Evolutionary conservation across 1,140 invertebrate genomes (phyloP).

Genomic region (Dinoponera quadriceps): DNA sequence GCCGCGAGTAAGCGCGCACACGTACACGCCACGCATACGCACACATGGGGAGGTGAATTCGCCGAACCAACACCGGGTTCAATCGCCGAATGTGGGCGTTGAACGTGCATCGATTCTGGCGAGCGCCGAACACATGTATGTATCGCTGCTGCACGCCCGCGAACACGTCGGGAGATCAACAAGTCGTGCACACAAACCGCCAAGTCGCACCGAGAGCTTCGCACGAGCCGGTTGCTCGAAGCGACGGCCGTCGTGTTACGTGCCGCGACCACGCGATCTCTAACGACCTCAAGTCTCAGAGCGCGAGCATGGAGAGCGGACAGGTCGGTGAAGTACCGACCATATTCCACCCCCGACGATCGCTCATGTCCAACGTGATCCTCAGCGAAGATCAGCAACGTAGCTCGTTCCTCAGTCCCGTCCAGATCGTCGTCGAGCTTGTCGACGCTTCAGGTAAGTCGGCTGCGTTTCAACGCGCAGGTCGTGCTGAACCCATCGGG

Average conservation of each 20-base stretch:
- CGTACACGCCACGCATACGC: no score
- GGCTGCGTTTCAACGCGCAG: neutral
- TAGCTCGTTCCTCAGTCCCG: constrained; percentile 73
- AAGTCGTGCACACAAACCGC: constrained; percentile 29
- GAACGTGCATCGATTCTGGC: constrained; percentile 2
- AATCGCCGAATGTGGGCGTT: constrained; percentile 5
- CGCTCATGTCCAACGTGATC: constrained; percentile 84
- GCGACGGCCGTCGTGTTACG: neutral
- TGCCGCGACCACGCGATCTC: constrained; percentile 26
- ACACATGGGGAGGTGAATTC: neutral
- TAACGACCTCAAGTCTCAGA: constrained; percentile 65
- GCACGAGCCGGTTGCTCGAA: constrained; percentile 19
- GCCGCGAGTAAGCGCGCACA: no score
- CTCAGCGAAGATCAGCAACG: constrained; percentile 80
- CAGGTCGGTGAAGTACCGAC: constrained; percentile 85
- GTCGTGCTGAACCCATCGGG: neutral
- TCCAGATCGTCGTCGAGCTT: constrained; percentile 73
- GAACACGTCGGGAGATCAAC: constrained; percentile 23
- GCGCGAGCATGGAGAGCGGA: constrained; percentile 81
- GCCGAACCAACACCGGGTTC: neutral
- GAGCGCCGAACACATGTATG: neutral
- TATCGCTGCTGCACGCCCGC: neutral
- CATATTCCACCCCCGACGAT: constrained; percentile 86
- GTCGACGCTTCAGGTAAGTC: constrained; percentile 76
- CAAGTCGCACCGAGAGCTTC: neutral